These are phyloP conservation scores for Buceros bicornis DNA, from an alignment of 2,797 vertebrate genomes.

Conservation along the genomic window DNA sequence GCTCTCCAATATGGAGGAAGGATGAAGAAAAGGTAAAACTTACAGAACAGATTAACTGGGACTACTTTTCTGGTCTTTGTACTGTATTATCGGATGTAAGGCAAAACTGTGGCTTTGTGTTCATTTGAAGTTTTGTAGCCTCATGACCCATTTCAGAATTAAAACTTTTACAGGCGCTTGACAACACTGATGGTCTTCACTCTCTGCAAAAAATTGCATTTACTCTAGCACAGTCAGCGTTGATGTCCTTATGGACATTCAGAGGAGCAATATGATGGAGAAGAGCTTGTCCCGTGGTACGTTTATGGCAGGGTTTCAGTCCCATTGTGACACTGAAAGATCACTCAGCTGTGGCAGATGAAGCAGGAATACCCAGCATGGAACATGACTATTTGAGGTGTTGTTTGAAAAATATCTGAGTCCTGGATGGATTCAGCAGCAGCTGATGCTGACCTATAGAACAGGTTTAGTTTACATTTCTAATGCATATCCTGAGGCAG, in stretches of 20 bases:
- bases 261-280: conserved; percentile 73
- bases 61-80: background rate
- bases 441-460: conserved; percentile 66
- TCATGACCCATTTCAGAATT: conserved; percentile 60
- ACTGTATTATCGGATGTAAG: background rate
- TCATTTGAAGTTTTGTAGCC: conserved; percentile 12
- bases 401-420: background rate
- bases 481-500: conserved; percentile 18
- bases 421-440: conserved; percentile 54
- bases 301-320: conserved; percentile 72
- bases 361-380: conserved; percentile 63
- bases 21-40: background rate
- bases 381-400: conserved; percentile 12
- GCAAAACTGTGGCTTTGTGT: background rate
- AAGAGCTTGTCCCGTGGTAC: conserved; percentile 66
- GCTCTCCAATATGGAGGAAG: fast-evolving
- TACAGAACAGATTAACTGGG: background rate
- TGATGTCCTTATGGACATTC: conserved; percentile 62
- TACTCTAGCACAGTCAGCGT: conserved; percentile 50
- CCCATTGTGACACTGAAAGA: conserved; percentile 64
- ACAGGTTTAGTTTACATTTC: conserved; percentile 50
- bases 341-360: conserved; percentile 75
- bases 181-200: conserved; percentile 37
- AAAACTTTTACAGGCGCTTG: conserved; percentile 66
- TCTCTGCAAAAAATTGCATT: conserved; percentile 67